Evolutionary conservation across 2,888 invertebrate species (phyloP), one percentile per base, ranked within the genome.

Genomic region (Acleris holmiana): DNA sequence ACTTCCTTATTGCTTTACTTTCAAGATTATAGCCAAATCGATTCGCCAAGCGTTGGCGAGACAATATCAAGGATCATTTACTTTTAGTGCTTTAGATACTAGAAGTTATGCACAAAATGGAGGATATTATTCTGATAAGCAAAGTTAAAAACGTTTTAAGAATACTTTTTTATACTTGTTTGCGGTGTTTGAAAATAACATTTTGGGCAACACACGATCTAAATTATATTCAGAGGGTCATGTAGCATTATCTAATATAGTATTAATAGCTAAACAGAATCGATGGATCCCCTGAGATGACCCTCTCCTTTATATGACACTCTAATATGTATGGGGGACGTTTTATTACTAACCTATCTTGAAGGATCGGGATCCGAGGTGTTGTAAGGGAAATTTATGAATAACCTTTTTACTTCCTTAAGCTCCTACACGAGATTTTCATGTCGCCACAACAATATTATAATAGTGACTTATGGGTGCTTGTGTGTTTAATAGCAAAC

Each of bases 191-290:
- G 18, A 41, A 7, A 23, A 44, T 48, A 50, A 29, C 13, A 35
- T 67, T 69, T 76, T 71, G 72, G 15, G 6, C 17, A 67, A 44
- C 17, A 44, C 17, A 17, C n/a, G 44, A 44, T 44, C 44, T 4
- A 44, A 44, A 15, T 17, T 17, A 15, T 63, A 72, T 74, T 67
- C 66, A 68, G 70, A 70, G 72, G 71, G 73, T 70, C 44, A 67
- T 29, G 55, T 63, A 72, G 74, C 76, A 76, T 80, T 77, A 74
- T 76, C 74, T 82, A 78, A 81, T 86, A 78, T 74, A 83, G 74
- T 88, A 89, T 89, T 89, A 88, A 89, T 86, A 79, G 80, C 68
- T 84, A 84, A 86, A 78, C 78, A 84, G 83, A 84, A 89, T 85
- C 83, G 85, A 91, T 89, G 88, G 78, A 71, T 83, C 91, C 86